phyloP scores from a whole-genome alignment of 2,888 invertebrate species.

The Aquatica leii region DNA sequence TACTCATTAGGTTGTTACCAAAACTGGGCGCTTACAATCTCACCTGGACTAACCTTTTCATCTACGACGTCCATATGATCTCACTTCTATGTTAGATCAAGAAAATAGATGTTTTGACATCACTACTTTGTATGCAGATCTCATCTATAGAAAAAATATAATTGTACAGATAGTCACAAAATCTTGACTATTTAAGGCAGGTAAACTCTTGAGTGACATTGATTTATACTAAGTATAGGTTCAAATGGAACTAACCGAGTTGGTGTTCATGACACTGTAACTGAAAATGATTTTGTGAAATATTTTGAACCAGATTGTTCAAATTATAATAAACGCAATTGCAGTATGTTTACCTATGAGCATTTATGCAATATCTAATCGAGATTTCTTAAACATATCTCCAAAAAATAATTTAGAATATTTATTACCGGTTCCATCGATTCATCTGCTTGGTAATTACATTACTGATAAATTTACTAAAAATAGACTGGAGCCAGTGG shows the following conservation, averaged over 20 bases:
- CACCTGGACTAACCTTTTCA: conserved; percentile 77
- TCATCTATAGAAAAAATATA: conserved; percentile 68
- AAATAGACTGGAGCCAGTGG: conserved; percentile 76
- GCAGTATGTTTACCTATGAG: conserved; percentile 71
- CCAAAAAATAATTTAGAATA: conserved; percentile 64
- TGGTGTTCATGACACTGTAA: conserved; percentile 44
- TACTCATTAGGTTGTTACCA: conserved; percentile 81
- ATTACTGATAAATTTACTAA: conserved; percentile 68
- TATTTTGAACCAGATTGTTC: conserved; percentile 52
- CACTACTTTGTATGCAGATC: conserved; percentile 69
- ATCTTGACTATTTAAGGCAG: conserved; percentile 73
- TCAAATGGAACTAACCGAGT: conserved; percentile 66
- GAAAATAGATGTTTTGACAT: conserved; percentile 72
- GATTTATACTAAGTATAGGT: conserved; percentile 72
- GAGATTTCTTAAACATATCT: conserved; percentile 62
- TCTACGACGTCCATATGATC: conserved; percentile 75
- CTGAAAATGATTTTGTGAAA: not conserved
- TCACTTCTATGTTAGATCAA: conserved; percentile 79
- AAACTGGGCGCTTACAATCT: conserved; percentile 80
- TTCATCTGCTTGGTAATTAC: conserved; percentile 69
- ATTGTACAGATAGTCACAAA: conserved; percentile 69
- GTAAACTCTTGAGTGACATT: conserved; percentile 69
- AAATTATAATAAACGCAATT: conserved; percentile 65
- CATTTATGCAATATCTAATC: conserved; percentile 67
- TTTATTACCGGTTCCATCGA: conserved; percentile 56